phyloP scores from a whole-genome alignment of 2,797 vertebrate genomes.

The Gorsachius magnificus region DNA sequence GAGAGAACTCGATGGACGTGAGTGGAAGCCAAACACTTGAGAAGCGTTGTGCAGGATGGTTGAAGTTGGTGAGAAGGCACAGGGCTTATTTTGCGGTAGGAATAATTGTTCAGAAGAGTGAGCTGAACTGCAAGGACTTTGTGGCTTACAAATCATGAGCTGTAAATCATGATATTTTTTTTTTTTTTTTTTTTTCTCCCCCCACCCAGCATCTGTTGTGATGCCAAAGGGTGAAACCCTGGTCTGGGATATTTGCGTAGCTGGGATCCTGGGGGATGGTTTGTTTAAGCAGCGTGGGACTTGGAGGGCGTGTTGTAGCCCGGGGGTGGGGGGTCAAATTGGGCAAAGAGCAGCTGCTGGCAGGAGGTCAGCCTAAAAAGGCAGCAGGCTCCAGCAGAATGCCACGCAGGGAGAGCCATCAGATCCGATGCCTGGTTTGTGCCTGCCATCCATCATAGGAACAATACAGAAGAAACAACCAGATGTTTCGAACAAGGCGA shows the following conservation, averaged over 20 bases:
- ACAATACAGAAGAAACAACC: not conserved
- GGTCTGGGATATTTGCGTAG: not conserved
- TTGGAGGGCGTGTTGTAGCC: rapidly evolving
- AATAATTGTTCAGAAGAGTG: not conserved
- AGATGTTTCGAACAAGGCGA: not conserved
- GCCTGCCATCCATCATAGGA: not conserved
- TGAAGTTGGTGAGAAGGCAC: not conserved
- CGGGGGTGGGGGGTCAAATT: not conserved
- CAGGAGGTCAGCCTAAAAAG: not conserved
- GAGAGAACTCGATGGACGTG: not conserved
- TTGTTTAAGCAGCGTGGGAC: not conserved
- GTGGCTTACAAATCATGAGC: not conserved
- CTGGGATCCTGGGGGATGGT: not conserved
- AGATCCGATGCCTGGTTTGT: not conserved
- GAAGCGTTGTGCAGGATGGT: rapidly evolving
- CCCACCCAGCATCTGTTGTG: not conserved
- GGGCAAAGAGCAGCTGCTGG: not conserved
- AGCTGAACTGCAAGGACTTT: not conserved
- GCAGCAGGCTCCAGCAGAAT: not conserved
- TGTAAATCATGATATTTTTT: not conserved
- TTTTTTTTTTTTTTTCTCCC: no score
- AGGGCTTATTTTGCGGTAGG: not conserved
- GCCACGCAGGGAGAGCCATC: not conserved
- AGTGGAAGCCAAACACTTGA: not conserved
- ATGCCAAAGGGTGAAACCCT: not conserved